Evolutionary conservation across 2,888 invertebrate species (phyloP).

Genomic region (Drosophila melanocephala): DNA sequence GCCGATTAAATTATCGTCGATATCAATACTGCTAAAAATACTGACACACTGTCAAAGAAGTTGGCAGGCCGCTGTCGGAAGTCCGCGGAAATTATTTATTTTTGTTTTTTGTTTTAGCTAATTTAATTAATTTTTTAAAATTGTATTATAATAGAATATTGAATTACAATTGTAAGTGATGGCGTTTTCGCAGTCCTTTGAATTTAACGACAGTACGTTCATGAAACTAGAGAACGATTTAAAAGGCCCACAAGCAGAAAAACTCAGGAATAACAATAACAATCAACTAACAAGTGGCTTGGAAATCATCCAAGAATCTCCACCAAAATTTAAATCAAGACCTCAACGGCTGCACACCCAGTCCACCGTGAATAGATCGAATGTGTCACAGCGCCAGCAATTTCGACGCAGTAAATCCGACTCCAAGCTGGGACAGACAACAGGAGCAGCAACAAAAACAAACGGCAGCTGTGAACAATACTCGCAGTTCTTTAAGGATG

Average conservation of each 20-base stretch:
- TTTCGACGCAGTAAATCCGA: conserved; percentile 53
- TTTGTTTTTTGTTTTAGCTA: conserved; percentile 27
- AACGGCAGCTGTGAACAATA: conserved; percentile 56
- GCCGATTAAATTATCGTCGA: not conserved
- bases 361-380: conserved; percentile 13
- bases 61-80: conserved; percentile 32
- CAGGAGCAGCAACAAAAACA: not conserved
- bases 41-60: not conserved
- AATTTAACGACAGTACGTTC: conserved; percentile 83
- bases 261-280: conserved; percentile 10
- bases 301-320: conserved; percentile 82
- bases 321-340: conserved; percentile 53
- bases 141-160: conserved; percentile 16
- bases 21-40: not conserved
- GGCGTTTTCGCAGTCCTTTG: conserved; percentile 84
- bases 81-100: conserved; percentile 30
- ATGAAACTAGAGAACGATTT: conserved; percentile 79
- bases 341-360: conserved; percentile 29
- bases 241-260: conserved; percentile 52
- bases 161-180: conserved; percentile 46
- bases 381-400: conserved; percentile 28
- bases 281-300: conserved; percentile 32
- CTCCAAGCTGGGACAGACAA: conserved; percentile 29
- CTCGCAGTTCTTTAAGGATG: conserved; percentile 81
- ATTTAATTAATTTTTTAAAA: not conserved